These are phyloP conservation scores for Anadara kagoshimensis DNA, from an alignment of 1,140 invertebrate species.

Conservation along the genomic window DNA sequence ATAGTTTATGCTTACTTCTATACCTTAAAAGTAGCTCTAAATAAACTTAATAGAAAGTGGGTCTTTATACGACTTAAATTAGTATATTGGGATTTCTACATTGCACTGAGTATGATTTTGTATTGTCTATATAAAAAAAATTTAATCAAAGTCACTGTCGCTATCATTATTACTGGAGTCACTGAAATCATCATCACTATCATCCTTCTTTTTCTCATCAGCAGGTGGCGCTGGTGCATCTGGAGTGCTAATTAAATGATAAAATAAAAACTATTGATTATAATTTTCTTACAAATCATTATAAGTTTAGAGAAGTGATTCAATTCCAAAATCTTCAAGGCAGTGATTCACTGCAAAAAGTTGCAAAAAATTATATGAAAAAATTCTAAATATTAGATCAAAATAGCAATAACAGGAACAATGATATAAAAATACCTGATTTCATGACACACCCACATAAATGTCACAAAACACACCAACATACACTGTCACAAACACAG, in stretches of 20 bases:
- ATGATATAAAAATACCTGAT: too few relatives aligned
- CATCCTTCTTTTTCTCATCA: slow-evolving; percentile 31
- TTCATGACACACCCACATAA: background rate
- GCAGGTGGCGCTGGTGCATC: slow-evolving; percentile 59
- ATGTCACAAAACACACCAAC: background rate
- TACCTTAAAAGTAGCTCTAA: too few relatives aligned
- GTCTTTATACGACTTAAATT: too few relatives aligned
- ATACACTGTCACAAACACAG: background rate
- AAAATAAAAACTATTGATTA: slow-evolving; percentile 4
- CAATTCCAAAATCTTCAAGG: background rate
- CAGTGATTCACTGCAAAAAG: too few relatives aligned
- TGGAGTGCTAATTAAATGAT: slow-evolving; percentile 52
- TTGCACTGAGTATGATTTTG: too few relatives aligned
- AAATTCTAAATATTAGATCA: too few relatives aligned
- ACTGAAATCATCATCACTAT: slow-evolving; percentile 52
- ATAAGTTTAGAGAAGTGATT: background rate
- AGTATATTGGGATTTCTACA: too few relatives aligned
- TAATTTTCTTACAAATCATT: background rate
- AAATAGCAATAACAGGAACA: too few relatives aligned
- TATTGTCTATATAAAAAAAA: too few relatives aligned
- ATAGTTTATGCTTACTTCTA: too few relatives aligned
- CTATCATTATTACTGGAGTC: slow-evolving; percentile 30
- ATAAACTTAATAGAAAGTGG: too few relatives aligned
- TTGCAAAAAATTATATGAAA: too few relatives aligned
- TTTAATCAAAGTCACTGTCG: slow-evolving; percentile 18